Conservation (phyloP, 2,888 invertebrate species). For the Parnassius mnemosyne region DNA sequence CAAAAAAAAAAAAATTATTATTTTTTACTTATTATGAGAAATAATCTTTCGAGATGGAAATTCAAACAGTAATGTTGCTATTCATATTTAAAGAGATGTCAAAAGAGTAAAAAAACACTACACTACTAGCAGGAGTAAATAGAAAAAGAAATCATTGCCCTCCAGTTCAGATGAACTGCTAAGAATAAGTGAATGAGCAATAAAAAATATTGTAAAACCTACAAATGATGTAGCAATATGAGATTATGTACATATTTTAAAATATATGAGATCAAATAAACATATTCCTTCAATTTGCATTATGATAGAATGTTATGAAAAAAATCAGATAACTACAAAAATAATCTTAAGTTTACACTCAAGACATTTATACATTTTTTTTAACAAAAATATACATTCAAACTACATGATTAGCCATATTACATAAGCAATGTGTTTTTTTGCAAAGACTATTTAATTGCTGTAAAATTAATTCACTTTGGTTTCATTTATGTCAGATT, state of each 20-base stretch:
- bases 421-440: conserved; percentile 38
- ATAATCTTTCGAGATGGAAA: no score
- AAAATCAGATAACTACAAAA: conserved; percentile 42
- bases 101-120: no score
- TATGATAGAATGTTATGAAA: conserved; percentile 50
- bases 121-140: no score
- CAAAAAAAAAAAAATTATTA: no score
- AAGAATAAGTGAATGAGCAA: no score
- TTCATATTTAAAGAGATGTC: no score
- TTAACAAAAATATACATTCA: conserved; percentile 21
- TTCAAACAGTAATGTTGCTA: no score
- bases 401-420: conserved; percentile 27
- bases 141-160: no score
- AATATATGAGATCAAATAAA: conserved; percentile 75
- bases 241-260: conserved; percentile 60
- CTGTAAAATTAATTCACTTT: conserved; percentile 28
- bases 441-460: conserved; percentile 35
- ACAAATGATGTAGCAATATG: conserved; percentile 43
- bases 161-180: no score
- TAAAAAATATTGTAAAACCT: conserved; percentile 25
- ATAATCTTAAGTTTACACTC: conserved; percentile 35
- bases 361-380: conserved; percentile 21
- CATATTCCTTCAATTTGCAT: conserved; percentile 48
- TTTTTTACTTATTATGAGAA: no score
- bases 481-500: conserved; percentile 18